A percentile compares a stretch with the other conserved stretches of the same genome.
These are phyloP conservation scores for Aromia moschata DNA, from an alignment of 2,888 invertebrate genomes.

Conservation along the genomic window DNA sequence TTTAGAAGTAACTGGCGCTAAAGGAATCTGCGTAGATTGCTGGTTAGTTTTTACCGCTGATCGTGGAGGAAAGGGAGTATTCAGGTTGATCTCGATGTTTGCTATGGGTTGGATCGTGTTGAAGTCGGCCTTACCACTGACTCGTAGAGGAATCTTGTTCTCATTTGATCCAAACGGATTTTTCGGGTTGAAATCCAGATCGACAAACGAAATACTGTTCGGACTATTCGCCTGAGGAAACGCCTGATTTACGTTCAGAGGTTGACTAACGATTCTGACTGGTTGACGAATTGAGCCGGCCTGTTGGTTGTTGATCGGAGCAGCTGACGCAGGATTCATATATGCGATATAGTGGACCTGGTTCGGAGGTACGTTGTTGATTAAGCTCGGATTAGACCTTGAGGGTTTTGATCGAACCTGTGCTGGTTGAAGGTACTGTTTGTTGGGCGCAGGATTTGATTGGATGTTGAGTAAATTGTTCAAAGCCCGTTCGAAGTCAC, in stretches of 20 bases:
- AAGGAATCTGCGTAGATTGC: neutral
- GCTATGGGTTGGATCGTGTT: neutral
- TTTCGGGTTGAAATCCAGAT: slow-evolving; percentile 11
- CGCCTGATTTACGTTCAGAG: neutral
- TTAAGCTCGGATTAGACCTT: slow-evolving; percentile 2
- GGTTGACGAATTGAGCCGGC: too few relatives aligned
- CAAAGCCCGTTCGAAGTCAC: neutral
- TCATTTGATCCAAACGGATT: slow-evolving; percentile 5
- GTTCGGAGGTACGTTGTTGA: neutral
- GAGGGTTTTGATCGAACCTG: neutral
- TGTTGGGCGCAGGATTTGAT: neutral
- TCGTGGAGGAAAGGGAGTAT: slow-evolving; percentile 8
- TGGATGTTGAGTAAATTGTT: neutral
- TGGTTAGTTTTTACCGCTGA: too few relatives aligned
- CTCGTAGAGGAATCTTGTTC: neutral
- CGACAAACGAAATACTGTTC: too few relatives aligned
- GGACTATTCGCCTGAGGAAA: too few relatives aligned
- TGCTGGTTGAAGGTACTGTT: neutral
- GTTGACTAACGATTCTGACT: neutral
- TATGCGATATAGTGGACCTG: slow-evolving; percentile 9
- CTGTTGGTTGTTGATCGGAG: neutral
- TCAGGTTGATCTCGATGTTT: slow-evolving; percentile 6
- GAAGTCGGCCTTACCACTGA: neutral
- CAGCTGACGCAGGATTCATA: slow-evolving; percentile 1
- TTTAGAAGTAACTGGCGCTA: neutral